phyloP scores from a whole-genome alignment of 2,113 vertebrate genomes.

The Ancistrus triradiatus region DNA sequence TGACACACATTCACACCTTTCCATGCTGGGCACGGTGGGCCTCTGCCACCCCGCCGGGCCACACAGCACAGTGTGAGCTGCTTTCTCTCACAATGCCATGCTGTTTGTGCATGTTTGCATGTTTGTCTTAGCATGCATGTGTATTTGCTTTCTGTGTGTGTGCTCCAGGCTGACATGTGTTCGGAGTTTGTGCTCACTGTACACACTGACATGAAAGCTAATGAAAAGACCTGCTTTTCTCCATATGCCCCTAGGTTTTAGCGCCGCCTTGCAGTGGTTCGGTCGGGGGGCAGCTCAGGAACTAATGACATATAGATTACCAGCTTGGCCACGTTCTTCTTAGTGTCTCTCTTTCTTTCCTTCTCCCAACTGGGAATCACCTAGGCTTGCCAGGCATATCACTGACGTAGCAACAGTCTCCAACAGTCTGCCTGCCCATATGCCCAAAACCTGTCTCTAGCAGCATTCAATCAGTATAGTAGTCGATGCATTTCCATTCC shows the following conservation, averaged over 20 bases:
- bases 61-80: conserved; percentile 28
- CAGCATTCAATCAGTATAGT: conserved; percentile 19
- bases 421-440: conserved; percentile 50
- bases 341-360: conserved; percentile 16
- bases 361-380: conserved; percentile 53
- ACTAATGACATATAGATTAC: conserved; percentile 45
- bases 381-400: conserved; percentile 41
- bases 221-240: conserved; percentile 39
- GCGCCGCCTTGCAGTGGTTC: conserved; percentile 20
- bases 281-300: conserved; percentile 24
- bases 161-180: conserved; percentile 18
- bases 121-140: conserved; percentile 1
- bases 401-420: conserved; percentile 47
- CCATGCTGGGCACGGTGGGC: conserved; percentile 52
- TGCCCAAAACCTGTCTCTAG: conserved; percentile 45
- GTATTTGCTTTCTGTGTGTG: conserved; percentile 19
- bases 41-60: conserved; percentile 38
- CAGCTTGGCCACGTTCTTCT: conserved; percentile 36
- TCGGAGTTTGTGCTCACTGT: conserved; percentile 33
- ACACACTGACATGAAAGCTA: conserved; percentile 42
- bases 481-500: neutral
- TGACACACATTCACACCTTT: conserved; percentile 94
- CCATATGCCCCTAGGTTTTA: conserved; percentile 30
- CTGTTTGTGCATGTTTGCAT: conserved; percentile 7
- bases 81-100: conserved; percentile 10